Evolutionary conservation across 2,113 vertebrate genomes (phyloP), one percentile per base, ranked within the genome.

Genomic region (Brachyhypopomus occidentalis): DNA sequence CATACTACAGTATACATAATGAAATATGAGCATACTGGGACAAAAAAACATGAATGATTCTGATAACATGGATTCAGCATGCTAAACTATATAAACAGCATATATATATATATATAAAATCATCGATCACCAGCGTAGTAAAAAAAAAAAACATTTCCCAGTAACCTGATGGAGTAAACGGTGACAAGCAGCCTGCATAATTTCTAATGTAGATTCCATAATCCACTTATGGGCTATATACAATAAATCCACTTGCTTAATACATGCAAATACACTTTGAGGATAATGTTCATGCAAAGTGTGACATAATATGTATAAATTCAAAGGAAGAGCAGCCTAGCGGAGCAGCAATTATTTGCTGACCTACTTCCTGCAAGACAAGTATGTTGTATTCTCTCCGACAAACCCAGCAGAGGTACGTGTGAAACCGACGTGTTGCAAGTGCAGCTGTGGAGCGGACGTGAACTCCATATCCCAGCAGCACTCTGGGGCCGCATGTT

Each of bases 401-500:
- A 11, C 36, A 72, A 71, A 71, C 3, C 2, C 17, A 30, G 22
- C 5, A 9, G 4, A 67, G 25, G 5, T 20, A 14, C 34, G n/a
- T 19, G 34, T 23, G 22, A 62, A 62, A 8, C 19, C 16, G 6
- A 19, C 36, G 30, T 4, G 34, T 41, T 22, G 34, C n/a, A 27
- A 4, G 25, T 17, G 9, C 5, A 25, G 14, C 7, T 23, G 1
- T 8, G 23, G 5, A 22, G 2, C 12, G 4, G 7, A 1, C 1
- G 3, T 34, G 5, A 16, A 7, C 27, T 36, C 38, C 62, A 67
- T 70, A 41, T 78, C 17, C 71, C 56, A 52, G 23, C 55, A 69
- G 60, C 58, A 38, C 3, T 72, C 6, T 30, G 30, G 70, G n/a
- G 72, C 75, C 64, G 64, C 67, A 77, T 80, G 64, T 84, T 75